Conservation (phyloP, 1,140 invertebrate genomes). For the Diachasmimorpha longicaudata region DNA sequence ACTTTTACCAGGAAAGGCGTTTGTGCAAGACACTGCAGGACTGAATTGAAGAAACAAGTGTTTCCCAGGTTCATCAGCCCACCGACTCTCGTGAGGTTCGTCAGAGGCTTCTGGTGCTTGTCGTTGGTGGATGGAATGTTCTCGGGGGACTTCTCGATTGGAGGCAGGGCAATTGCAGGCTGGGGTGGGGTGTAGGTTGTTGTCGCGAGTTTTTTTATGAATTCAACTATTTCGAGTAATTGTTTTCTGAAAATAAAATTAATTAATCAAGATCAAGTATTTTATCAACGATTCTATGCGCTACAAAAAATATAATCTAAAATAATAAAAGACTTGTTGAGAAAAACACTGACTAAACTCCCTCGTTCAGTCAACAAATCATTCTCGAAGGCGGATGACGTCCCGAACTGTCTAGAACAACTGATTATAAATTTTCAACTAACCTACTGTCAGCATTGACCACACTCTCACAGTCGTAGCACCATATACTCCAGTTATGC, state of each 20-base stretch:
- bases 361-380: too few relatives aligned
- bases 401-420: too few relatives aligned
- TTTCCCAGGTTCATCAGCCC: constrained; percentile 90
- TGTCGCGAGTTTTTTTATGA: constrained; percentile 65
- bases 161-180: constrained; percentile 6
- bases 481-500: constrained; percentile 76
- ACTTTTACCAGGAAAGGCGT: constrained; percentile 80
- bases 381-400: too few relatives aligned
- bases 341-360: too few relatives aligned
- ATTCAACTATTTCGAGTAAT: constrained; percentile 70
- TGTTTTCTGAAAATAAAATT: constrained; percentile 64
- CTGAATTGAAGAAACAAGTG: constrained; percentile 96
- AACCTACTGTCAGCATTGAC: constrained; percentile 57
- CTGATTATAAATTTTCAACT: too few relatives aligned
- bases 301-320: too few relatives aligned
- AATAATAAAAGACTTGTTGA: too few relatives aligned
- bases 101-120: background rate
- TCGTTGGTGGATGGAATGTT: constrained; percentile 3
- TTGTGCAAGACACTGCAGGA: constrained; percentile 89
- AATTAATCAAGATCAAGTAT: background rate
- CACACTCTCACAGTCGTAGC: constrained; percentile 72
- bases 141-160: background rate
- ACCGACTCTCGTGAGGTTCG: constrained; percentile 14
- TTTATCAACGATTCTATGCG: too few relatives aligned
- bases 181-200: constrained; percentile 23